phyloP scores from a whole-genome alignment of 1,140 invertebrate genomes.

The Metopolophium dirhodum region DNA sequence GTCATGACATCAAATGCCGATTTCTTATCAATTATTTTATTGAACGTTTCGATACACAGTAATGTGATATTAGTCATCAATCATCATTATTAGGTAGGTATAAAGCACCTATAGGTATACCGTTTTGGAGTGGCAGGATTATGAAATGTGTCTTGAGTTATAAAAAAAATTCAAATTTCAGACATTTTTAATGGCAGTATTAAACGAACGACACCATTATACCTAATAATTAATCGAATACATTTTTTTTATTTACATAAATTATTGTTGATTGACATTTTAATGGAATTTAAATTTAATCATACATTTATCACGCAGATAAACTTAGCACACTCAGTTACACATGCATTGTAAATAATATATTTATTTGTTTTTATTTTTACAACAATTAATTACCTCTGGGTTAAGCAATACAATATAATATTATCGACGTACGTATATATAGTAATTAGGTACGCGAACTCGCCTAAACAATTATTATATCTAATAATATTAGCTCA shows the following conservation, averaged over 20 bases:
- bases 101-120: neutral
- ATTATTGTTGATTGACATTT: neutral
- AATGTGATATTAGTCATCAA: conserved; percentile 8
- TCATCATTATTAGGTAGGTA: neutral
- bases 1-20: neutral
- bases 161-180: neutral
- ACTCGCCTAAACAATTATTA: neutral
- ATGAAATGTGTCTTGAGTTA: neutral
- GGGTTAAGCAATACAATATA: neutral
- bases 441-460: neutral
- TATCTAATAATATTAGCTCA: neutral
- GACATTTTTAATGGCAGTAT: neutral
- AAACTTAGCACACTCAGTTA: neutral
- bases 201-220: neutral
- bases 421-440: neutral
- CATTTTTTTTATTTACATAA: neutral
- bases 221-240: neutral
- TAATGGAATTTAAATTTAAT: conserved; percentile 5
- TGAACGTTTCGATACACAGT: neutral
- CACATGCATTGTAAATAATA: neutral
- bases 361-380: conserved; percentile 3
- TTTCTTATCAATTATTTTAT: neutral
- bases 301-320: neutral
- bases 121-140: neutral
- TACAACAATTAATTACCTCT: neutral